phyloP scores from a whole-genome alignment of 1,140 invertebrate genomes.

The Diorhabda carinulata region DNA sequence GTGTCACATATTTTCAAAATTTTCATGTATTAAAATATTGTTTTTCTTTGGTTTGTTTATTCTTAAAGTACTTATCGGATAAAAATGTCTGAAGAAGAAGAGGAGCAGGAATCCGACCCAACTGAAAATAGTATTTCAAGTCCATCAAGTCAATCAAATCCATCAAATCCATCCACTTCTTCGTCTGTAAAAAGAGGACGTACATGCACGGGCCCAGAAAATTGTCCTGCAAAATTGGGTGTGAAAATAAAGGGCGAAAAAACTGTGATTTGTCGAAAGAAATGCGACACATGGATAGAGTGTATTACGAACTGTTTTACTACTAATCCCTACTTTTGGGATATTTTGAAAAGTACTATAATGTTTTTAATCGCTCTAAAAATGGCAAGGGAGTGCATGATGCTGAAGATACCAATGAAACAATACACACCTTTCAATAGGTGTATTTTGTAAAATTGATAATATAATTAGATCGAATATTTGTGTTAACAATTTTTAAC shows the following conservation, averaged over 20 bases:
- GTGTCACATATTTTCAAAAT: too few species aligned
- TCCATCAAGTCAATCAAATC: neutral
- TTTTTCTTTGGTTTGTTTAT: too few species aligned
- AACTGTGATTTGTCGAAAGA: neutral
- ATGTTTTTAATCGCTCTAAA: slow-evolving; percentile 29
- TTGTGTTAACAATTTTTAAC: too few species aligned
- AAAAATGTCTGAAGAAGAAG: neutral
- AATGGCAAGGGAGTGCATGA: slow-evolving; percentile 26
- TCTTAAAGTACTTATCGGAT: too few species aligned
- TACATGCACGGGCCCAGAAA: neutral
- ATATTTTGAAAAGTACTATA: slow-evolving; percentile 24
- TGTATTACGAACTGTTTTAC: neutral
- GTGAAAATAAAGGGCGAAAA: neutral
- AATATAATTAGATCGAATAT: too few species aligned
- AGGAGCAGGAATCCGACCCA: neutral
- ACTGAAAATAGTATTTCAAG: neutral
- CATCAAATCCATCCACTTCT: neutral
- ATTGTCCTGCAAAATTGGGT: neutral
- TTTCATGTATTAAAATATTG: too few species aligned
- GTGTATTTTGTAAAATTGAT: neutral
- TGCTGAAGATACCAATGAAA: slow-evolving; percentile 28
- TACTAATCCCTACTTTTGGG: slow-evolving; percentile 24
- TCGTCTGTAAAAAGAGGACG: neutral
- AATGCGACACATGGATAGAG: neutral
- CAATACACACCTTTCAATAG: slow-evolving; percentile 30